Base-by-base conservation (phyloP, 2,797 vertebrate species). In the Mormyrops boulengeri region DNA sequence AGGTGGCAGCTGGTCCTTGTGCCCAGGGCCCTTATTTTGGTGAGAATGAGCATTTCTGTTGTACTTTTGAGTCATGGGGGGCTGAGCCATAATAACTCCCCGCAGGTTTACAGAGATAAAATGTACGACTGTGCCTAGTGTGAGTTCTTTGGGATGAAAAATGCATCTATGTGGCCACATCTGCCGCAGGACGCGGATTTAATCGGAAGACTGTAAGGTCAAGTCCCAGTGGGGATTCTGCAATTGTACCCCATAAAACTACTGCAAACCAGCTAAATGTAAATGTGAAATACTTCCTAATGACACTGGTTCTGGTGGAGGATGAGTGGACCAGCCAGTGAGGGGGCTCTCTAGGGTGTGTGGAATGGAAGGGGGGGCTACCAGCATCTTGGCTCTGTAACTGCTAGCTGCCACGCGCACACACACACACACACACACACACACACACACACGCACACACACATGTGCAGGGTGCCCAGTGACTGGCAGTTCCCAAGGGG, bases 351-450 rank as follows among this genome's bases (percentile, higher is more conserved):
- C 92, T 92, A 92, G 91, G 91, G 93, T 90, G 91, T 92, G 93
- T 91, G 93, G 91, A 92, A 93, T 93, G 91, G 91, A 92, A 91
- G 19, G 90, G 82, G 55, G 91, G 93, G 94, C 95, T 96, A 96
- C 94, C 94, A 95, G 94, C 95, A 94, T 95, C 94, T 94, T 94
- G 95, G 94, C 95, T 95, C 93, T 88, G 91, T 92, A 92, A 94
- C 94, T 92, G 93, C 94, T 92, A 92, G 92, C 93, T 93, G 93
- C 95, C 94, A 93, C 93, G 91, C 92, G 92, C 95, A 95, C 57
- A 60, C 12, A 53, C 53, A 55, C 50, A 52, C 50, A 52, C 50
- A 12, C 50, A 12, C 49, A 6, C 57, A 60, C 57, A 62, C 60
- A 11, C 22, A 66, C 22, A 30, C 60, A 66, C 1, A 30, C 26